These are phyloP conservation scores for Muscidifurax raptorellus DNA, from an alignment of 1,140 invertebrate species.

Conservation along the genomic window DNA sequence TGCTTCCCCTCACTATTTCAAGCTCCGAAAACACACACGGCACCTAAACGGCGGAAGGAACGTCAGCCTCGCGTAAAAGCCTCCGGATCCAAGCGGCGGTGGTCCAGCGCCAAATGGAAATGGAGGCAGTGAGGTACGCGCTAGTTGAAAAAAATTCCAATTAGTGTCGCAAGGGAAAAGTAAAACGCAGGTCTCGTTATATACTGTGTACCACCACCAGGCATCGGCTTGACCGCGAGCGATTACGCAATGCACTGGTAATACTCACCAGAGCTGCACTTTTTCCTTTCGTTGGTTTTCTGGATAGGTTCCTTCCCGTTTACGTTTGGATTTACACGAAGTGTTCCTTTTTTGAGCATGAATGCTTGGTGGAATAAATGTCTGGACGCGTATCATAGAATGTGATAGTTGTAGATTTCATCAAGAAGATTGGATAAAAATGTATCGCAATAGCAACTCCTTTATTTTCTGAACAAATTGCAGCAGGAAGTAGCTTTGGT, in stretches of 20 bases:
- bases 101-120: neutral
- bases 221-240: neutral
- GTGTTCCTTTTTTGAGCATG: neutral
- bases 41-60: neutral
- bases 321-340: neutral
- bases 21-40: neutral
- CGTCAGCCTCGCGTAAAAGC: neutral
- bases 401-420: too few species aligned
- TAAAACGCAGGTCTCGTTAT: slow-evolving; percentile 1
- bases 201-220: neutral
- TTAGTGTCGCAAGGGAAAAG: slow-evolving; percentile 29
- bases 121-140: neutral
- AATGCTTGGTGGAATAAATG: neutral
- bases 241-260: slow-evolving; percentile 1
- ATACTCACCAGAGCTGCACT: neutral
- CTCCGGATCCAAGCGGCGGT: neutral
- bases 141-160: slow-evolving; percentile 8
- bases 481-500: too few species aligned
- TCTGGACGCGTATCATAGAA: neutral
- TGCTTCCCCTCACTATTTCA: neutral
- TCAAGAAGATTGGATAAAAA: too few species aligned
- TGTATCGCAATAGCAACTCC: too few species aligned
- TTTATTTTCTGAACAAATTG: too few species aligned
- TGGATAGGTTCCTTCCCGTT: neutral
- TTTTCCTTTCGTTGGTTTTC: neutral